These are phyloP conservation scores for Ctenopoma kingsleyae DNA, from an alignment of 2,797 vertebrate genomes.

Conservation along the genomic window DNA sequence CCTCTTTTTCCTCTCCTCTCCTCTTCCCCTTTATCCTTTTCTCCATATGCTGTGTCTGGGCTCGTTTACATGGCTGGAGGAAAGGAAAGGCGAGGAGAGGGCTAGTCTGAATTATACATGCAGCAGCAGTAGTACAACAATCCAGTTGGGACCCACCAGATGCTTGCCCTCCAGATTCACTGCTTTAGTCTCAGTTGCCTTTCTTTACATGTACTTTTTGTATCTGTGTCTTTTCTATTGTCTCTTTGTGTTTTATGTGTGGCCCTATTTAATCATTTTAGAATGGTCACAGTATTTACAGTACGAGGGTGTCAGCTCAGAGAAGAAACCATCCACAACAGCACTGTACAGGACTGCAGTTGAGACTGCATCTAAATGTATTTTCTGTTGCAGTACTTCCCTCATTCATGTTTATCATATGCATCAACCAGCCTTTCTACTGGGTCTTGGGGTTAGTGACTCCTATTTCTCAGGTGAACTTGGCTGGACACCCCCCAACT, in stretches of 20 bases:
- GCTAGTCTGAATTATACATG: constrained; percentile 79
- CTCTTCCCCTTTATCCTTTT: constrained; percentile 32
- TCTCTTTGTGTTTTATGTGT: constrained; percentile 32
- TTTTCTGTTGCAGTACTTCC: constrained; percentile 30
- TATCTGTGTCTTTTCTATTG: constrained; percentile 33
- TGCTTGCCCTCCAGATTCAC: constrained; percentile 78
- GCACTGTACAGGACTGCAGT: neutral
- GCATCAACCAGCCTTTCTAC: constrained; percentile 41
- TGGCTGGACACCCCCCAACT: constrained; percentile 22
- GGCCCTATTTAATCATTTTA: constrained; percentile 27
- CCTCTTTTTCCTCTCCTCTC: constrained; percentile 31
- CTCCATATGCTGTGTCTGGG: constrained; percentile 76
- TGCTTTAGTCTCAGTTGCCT: constrained; percentile 66
- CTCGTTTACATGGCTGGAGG: constrained; percentile 80
- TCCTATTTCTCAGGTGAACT: constrained; percentile 63
- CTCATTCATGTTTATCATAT: constrained; percentile 42
- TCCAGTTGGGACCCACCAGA: constrained; percentile 75
- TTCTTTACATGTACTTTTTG: constrained; percentile 52
- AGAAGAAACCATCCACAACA: constrained; percentile 1
- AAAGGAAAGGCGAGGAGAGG: constrained; percentile 66
- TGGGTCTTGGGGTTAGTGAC: constrained; percentile 52
- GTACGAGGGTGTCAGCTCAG: neutral
- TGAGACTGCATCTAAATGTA: constrained; percentile 26
- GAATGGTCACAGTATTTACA: constrained; percentile 4
- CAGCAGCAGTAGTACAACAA: constrained; percentile 65